Evolutionary conservation across 1,140 invertebrate species (phyloP), one percentile per base, ranked within the genome.

Genomic region (Lutraria rhynchaena): DNA sequence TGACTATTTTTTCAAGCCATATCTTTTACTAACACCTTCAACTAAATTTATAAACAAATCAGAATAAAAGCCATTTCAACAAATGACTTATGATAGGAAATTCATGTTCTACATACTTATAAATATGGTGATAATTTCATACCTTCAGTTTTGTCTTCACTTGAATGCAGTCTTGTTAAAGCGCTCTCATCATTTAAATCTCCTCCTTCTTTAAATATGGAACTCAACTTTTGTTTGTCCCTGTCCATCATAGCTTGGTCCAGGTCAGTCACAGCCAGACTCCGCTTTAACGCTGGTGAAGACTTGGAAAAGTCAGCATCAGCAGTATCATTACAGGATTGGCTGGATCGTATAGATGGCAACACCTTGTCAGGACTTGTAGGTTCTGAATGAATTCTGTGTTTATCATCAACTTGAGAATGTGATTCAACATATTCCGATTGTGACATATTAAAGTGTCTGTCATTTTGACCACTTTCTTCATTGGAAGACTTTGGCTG

Each of bases 201-300:
- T 46, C 49, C 58, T 65, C 67, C 51, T 29, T 83, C 80, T 63
- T 73, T 77, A 60, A 85, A 85, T 9, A 82, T 46, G 9, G 82
- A 58, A 15, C 70, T 69, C n/a, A 87, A 61, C 33, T 85, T 86
- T 58, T 77, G 65, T 51, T 88, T 74, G 63, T 89, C 88, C 37
- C 78, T 73, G 51, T 90, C 82, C 55, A 82, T 83, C 85, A 89
- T 89, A n/a, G 88, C 88, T 75, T 88, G 71, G 77, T 87, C 86
- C n/a, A 88, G 76, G 63, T 87, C 87, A 17, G 86, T 88, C 19
- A 88, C 86, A 13, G 49, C 83, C 31, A 81, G 57, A 19, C 71
- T 84, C 49, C 82, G 51, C 44, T 81, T 85, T 29, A 86, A 41
- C 19, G 82, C 71, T 51, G 71, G 73, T 27, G 67, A 69, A 2